Percentiles rank a stretch among this genome's conserved stretches.
phyloP scores from a whole-genome alignment of 2,888 invertebrate species.

The Amiota communis region DNA sequence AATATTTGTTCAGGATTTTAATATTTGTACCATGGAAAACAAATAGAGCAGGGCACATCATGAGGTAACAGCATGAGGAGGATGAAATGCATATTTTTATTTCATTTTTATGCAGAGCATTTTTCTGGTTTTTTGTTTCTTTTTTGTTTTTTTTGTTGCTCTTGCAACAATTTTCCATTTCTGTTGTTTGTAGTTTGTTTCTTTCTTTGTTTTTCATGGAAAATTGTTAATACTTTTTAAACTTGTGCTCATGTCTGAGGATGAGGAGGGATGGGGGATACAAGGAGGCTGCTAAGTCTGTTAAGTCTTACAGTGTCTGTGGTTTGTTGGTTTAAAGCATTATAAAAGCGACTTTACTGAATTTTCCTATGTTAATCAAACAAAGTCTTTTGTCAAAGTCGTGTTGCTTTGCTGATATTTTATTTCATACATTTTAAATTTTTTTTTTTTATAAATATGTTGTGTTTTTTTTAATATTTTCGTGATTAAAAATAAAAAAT shows the following conservation, averaged over 20 bases:
- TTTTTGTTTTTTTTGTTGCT: background rate
- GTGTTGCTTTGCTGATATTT: constrained; percentile 43
- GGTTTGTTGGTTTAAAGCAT: constrained; percentile 2
- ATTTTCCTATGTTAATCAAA: constrained; percentile 57
- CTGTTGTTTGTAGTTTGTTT: background rate
- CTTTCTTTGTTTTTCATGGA: constrained; percentile 12
- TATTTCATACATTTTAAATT: constrained; percentile 13
- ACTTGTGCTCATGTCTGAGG: background rate
- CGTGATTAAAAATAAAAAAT: background rate
- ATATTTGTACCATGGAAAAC: constrained; percentile 10
- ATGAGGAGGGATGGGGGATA: background rate
- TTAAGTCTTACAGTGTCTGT: background rate
- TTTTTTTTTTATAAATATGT: constrained; percentile 34
- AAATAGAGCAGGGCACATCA: too few species aligned
- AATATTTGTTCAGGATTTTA: constrained; percentile 18
- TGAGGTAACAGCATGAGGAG: too few species aligned
- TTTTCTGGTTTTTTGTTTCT: constrained; percentile 25
- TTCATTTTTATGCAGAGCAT: background rate
- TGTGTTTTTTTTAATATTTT: constrained; percentile 5
- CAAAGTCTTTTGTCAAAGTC: constrained; percentile 54
- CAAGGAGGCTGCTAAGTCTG: constrained; percentile 4
- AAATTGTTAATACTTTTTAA: background rate
- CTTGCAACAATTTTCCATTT: background rate
- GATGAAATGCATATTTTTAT: constrained; percentile 35
- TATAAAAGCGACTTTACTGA: constrained; percentile 52